phyloP scores from a whole-genome alignment of 2,888 invertebrate species.

The Isotomurus palustris region DNA sequence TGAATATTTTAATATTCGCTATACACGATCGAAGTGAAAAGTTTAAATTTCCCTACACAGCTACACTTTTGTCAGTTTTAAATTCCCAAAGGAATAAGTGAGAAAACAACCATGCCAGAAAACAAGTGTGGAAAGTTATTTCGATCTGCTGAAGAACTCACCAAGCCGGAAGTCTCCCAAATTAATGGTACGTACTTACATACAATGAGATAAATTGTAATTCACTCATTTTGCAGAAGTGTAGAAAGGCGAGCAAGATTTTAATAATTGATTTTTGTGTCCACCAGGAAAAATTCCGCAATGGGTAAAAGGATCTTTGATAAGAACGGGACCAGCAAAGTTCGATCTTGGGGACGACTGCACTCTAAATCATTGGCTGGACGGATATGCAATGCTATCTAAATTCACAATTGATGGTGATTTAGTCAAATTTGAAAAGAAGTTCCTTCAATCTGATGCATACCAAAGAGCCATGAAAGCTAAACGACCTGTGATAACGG shows the following conservation, averaged over 20 bases:
- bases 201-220: background rate
- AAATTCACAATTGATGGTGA: constrained; percentile 51
- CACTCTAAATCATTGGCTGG: constrained; percentile 36
- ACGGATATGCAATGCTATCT: constrained; percentile 52
- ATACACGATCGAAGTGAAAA: too few relatives aligned
- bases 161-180: constrained; percentile 20
- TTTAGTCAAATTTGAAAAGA: constrained; percentile 44
- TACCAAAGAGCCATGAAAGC: constrained; percentile 7
- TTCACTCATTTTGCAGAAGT: background rate
- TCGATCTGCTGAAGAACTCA: background rate
- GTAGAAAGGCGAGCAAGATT: background rate
- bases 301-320: constrained; percentile 27
- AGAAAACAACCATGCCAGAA: too few relatives aligned
- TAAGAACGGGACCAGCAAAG: constrained; percentile 2
- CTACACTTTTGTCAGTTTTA: too few relatives aligned
- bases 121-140: background rate
- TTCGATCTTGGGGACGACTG: constrained; percentile 8
- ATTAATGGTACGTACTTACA: constrained; percentile 13
- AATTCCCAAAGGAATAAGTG: too few relatives aligned
- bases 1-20: too few relatives aligned
- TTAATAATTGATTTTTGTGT: background rate
- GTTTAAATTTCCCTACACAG: too few relatives aligned
- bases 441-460: constrained; percentile 14
- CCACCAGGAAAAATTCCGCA: constrained; percentile 19
- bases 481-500: background rate